Base-by-base conservation (phyloP, 2,888 invertebrate genomes). In the Limulus polyphemus region DNA sequence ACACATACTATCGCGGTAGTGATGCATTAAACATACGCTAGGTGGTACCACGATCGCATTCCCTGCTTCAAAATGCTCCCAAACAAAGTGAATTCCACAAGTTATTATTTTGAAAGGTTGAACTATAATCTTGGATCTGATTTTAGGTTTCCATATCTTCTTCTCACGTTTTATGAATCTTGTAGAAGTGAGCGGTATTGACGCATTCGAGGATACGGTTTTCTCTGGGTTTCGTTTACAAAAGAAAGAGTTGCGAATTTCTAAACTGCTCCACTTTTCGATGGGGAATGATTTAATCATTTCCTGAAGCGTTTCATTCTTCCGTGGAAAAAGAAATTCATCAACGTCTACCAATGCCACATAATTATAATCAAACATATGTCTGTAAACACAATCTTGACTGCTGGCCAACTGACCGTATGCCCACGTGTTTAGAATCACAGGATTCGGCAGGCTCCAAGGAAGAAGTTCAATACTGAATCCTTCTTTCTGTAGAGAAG, bases 291-390 rank as follows among this genome's bases (percentile, higher is more conserved):
- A 2, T 1, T 14, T 11, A 14, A 65, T 17, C 12, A 65, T 12
- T 14, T 65, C 59, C 13, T 54, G 17, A 2, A 65, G 11, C 11
- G 57, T 63, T 50, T 57, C 52, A 4, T 32, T 56, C 49, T 63
- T 58, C 32, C 60, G 49, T 5, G 65, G 65, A 1, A 62, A 60
- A 10, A 64, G 55, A 47, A 63, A 63, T 57, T 66, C 65, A 17
- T 66, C 65, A 12, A 66, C 16, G 46, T 66, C 65, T 16, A 64
- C 65, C 2, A 66, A 17, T 11, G 59, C 50, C n/a, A 64, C 47
- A 46, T 63, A 62, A 1, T 55, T 47, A 47, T 49, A 47, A 51
- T 51, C n/a, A 12, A 17, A 14, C 58, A 62, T 62, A 12, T 59
- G 17, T 16, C 63, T 55, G 47, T 62, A 62, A 17, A 66, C 56